Evolutionary conservation across 2,113 vertebrate genomes (phyloP).

Genomic region (Dasyurus viverrinus): DNA sequence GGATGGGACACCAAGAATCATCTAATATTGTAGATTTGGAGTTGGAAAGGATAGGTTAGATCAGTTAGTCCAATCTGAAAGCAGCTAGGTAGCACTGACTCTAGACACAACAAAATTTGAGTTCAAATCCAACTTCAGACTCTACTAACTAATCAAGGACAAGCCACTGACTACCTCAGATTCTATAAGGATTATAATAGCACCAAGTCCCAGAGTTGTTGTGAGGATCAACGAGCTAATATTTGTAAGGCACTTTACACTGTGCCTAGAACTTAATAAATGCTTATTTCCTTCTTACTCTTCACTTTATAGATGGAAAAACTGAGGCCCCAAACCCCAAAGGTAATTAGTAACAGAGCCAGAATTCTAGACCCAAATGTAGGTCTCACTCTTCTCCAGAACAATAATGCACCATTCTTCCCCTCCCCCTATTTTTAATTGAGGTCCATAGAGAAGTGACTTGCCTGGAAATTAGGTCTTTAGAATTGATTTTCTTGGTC

Average conservation of each 20-base stretch:
- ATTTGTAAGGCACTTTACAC: background rate
- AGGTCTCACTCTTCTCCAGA: background rate
- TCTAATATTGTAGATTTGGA: background rate
- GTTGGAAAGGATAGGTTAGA: background rate
- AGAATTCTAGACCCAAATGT: background rate
- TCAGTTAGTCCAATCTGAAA: background rate
- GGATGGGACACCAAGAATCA: background rate
- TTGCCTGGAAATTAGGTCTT: slow-evolving; percentile 15
- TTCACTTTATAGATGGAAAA: slow-evolving; percentile 33
- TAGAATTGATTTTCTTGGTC: slow-evolving; percentile 6
- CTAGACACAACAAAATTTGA: background rate
- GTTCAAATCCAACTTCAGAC: background rate
- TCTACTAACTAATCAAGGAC: background rate
- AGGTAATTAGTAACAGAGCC: background rate
- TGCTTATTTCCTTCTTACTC: background rate
- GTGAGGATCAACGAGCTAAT: background rate
- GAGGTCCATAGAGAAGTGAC: background rate
- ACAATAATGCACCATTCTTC: background rate
- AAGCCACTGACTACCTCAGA: background rate
- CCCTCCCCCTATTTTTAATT: background rate
- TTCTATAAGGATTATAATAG: background rate
- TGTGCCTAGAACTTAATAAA: background rate
- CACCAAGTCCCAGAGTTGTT: background rate
- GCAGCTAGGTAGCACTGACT: too few relatives aligned
- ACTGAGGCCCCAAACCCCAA: background rate